Base-by-base conservation (phyloP, 1,140 invertebrate genomes). In the Euglossa dilemma region DNA sequence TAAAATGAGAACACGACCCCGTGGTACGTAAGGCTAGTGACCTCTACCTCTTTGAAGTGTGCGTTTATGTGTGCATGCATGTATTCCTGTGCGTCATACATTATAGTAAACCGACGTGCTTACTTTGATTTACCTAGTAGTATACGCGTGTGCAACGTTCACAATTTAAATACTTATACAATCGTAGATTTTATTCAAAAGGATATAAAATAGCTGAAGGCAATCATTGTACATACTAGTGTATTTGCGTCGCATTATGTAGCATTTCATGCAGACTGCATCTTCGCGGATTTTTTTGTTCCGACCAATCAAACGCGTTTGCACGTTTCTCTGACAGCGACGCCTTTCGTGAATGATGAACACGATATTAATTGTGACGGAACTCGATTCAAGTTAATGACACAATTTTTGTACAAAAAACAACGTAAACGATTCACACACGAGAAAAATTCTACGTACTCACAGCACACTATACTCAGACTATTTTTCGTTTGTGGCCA, bases 21-120 rank as follows among this genome's bases (percentile, higher is more conserved):
- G 72, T 74, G 67, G 59, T 80, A 66, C 66, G 78, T 67, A 80
- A 88, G 87, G 87, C 83, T 88, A 85, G 83, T 88, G 87, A 88
- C 87, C 87, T 85, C 85, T 86, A 83, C 54, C 54, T 75, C 63
- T 69, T 84, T 72, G 3, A 59, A 57, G 59, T 84, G 69, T 84
- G 61, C 47, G 69, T 76, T 56, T 52, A 59, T 70, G 54, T 64
- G 74, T 82, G 61, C 23, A 69, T 71, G 47, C 25, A 56, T 71
- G 66, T 64, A 50, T 64, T 63, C 25, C 64, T 28, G 64, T 83
- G 81, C 81, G 73, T 80, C 79, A 71, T 47, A 61, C 36, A 54
- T 59, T 80, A 80, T 57, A 66, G 63, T 64, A 82, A 54, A 36
- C 20, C 72, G 54, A 84, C 47, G 59, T 45, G 69, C 61, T 72